These are phyloP conservation scores for Dolichoris vasculosae DNA, from an alignment of 1,140 invertebrate genomes.

Conservation along the genomic window DNA sequence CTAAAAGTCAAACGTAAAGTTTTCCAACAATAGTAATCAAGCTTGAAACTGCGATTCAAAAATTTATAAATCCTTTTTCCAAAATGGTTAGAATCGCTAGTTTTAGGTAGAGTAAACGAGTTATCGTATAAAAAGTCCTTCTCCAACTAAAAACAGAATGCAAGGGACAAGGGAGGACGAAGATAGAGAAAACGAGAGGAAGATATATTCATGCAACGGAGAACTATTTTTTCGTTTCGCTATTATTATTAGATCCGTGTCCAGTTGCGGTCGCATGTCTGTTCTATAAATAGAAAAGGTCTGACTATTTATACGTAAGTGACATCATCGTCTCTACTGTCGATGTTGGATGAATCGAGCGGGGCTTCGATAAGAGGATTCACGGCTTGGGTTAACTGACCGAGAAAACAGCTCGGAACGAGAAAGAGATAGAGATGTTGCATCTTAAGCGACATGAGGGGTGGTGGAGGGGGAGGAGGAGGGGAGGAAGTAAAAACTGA, in stretches of 20 bases:
- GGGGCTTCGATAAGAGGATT: not conserved
- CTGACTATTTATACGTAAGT: slow-evolving; percentile 30
- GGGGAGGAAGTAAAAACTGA: slow-evolving; percentile 3
- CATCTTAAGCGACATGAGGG: not conserved
- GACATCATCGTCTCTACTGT: slow-evolving; percentile 4
- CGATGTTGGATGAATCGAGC: not conserved
- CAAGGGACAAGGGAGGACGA: not conserved
- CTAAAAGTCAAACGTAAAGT: too few species aligned
- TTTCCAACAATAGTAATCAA: too few species aligned
- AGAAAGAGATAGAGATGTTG: not conserved
- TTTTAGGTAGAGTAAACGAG: too few species aligned
- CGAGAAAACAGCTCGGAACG: not conserved
- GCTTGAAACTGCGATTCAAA: too few species aligned
- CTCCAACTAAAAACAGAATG: not conserved
- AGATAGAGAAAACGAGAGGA: not conserved
- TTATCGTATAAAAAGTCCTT: too few species aligned
- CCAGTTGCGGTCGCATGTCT: not conserved
- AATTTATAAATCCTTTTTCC: too few species aligned
- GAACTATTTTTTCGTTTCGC: not conserved
- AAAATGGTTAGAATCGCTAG: too few species aligned
- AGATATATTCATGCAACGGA: not conserved
- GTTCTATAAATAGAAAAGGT: slow-evolving; percentile 34
- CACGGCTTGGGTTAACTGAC: slow-evolving; percentile 2
- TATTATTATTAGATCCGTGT: not conserved
- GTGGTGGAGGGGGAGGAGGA: not conserved